These are phyloP conservation scores for Anguilla pacifica DNA, from an alignment of 2,797 vertebrate genomes.

Conservation along the genomic window DNA sequence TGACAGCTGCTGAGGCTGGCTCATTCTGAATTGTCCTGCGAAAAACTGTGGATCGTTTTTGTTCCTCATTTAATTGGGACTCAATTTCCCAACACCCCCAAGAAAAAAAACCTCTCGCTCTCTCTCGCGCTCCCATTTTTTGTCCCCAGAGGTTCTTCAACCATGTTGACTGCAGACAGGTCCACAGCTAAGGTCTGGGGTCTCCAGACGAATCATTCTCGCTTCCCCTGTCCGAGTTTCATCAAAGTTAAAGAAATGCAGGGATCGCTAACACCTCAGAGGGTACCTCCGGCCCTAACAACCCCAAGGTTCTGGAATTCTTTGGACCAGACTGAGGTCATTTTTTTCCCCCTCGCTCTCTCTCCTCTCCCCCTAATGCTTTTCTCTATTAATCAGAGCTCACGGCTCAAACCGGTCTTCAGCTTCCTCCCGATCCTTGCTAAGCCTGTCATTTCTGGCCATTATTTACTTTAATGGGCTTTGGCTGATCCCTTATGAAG, in stretches of 20 bases:
- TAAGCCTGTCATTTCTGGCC: constrained; percentile 99
- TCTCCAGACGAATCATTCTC: constrained; percentile 76
- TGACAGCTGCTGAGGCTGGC: neutral
- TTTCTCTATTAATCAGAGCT: constrained; percentile 99
- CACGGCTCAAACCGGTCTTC: constrained; percentile 98
- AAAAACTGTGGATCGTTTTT: constrained; percentile 24
- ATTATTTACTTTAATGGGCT: constrained; percentile 99
- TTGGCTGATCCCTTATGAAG: constrained; percentile 99
- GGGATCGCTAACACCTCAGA: constrained; percentile 94
- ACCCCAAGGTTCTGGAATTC: constrained; percentile 95
- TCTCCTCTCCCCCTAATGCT: constrained; percentile 90
- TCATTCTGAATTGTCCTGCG: neutral
- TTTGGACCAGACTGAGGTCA: constrained; percentile 95
- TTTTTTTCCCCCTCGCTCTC: constrained; percentile 79
- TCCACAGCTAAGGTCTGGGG: constrained; percentile 82
- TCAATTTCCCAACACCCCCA: constrained; percentile 72
- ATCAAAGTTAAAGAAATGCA: constrained; percentile 95
- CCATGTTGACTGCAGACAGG: constrained; percentile 83
- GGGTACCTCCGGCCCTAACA: constrained; percentile 92
- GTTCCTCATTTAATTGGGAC: constrained; percentile 49
- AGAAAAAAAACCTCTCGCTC: constrained; percentile 55
- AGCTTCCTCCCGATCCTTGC: constrained; percentile 99
- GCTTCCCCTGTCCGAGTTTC: constrained; percentile 78
- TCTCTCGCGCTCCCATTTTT: constrained; percentile 69
- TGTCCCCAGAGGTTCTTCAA: constrained; percentile 77